Base-by-base conservation (phyloP, 2,888 invertebrate species). In the Timema podura region DNA sequence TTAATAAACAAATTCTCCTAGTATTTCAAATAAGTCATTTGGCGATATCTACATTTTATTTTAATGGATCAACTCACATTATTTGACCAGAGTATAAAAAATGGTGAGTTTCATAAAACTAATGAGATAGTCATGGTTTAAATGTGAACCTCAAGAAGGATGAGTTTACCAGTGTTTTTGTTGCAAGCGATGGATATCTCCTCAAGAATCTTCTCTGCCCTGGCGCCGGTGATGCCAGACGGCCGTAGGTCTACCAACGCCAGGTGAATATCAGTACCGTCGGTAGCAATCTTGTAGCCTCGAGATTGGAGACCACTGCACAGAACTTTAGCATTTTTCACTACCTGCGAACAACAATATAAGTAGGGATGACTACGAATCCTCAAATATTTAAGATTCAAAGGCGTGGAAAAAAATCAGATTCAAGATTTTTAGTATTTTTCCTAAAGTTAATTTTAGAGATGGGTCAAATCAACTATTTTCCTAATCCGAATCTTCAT, bases 221-320 rank as follows among this genome's bases (percentile, higher is more conserved):
- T 88, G 10, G 95, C 90, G 1, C 96, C 98, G 16, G 91, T 91
- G 0, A 96, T 82, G 0, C 91, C 91, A 0, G 83, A 86, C 30
- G 84, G 82, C 69, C 93, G 86, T 74, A 99, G 82, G 83, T 99
- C 96, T 6, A 98, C 89, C 70, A 98, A 83, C 8, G 95, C 82
- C 76, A 99, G 84, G 81, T 99, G 99, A 68, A 95, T 91, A 79
- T 99, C 98, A 0, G 98, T 98, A 57, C 98, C 98, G 67, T 89
- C 93, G 0, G 94, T 91, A 15, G 90, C 89, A 71, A 95, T 88
- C 74, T 85, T 86, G 79, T 95, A 96, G 11, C 95, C 95, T 66
- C 84, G 85, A 6, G 86, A 80, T 65, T 86, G 85, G 6, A 97
- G 83, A 1, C 89, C 88, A 44, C 85, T 79, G 73, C 92, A 89